phyloP scores from a whole-genome alignment of 2,888 invertebrate genomes.

The Anaspis maculata region DNA sequence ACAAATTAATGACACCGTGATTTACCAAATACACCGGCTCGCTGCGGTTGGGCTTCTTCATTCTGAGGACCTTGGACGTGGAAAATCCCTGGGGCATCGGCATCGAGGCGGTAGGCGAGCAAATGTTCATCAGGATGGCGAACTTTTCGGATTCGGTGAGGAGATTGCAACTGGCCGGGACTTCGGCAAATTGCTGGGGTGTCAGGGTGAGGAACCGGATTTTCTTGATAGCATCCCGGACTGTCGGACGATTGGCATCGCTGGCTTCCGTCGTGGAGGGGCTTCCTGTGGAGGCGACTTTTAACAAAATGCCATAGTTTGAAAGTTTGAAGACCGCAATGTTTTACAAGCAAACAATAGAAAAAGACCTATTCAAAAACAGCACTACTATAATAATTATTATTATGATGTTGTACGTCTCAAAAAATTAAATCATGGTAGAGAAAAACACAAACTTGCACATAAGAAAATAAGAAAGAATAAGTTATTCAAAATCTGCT shows the following conservation, averaged over 20 bases:
- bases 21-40: slow-evolving; percentile 12
- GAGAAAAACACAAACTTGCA: no score
- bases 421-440: no score
- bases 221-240: slow-evolving; percentile 63
- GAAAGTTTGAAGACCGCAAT: slow-evolving; percentile 1
- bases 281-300: no score
- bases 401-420: no score
- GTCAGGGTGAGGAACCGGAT: slow-evolving; percentile 72
- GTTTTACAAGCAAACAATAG: background rate
- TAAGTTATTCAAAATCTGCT: no score
- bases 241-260: slow-evolving; percentile 34
- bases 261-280: slow-evolving; percentile 18
- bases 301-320: no score
- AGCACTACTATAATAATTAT: no score
- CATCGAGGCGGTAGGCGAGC: slow-evolving; percentile 58
- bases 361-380: background rate
- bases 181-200: slow-evolving; percentile 76
- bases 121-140: slow-evolving; percentile 74
- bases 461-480: no score
- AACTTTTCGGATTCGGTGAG: slow-evolving; percentile 71
- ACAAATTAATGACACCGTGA: no score
- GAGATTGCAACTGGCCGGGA: slow-evolving; percentile 67
- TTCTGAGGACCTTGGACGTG: slow-evolving; percentile 44
- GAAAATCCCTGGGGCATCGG: slow-evolving; percentile 71
- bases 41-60: slow-evolving; percentile 31